phyloP scores from a whole-genome alignment of 2,113 vertebrate genomes.

The Lota lota region DNA sequence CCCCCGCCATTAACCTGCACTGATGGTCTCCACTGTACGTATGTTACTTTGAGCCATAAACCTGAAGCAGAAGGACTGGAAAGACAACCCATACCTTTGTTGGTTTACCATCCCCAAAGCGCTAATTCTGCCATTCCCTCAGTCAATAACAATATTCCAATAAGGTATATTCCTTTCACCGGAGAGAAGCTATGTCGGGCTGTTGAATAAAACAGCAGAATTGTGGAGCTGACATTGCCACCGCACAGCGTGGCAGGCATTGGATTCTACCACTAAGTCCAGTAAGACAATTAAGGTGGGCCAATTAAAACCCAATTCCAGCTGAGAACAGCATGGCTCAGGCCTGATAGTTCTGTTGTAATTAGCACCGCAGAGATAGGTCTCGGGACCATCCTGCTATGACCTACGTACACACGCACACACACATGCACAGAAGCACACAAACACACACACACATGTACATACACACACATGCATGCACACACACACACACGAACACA shows the following conservation, averaged over 20 bases:
- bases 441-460: not conserved
- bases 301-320: slow-evolving; percentile 77
- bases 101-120: no score
- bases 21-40: no score
- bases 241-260: slow-evolving; percentile 41
- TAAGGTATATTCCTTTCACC: no score
- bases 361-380: slow-evolving; percentile 69
- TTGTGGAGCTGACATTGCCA: slow-evolving; percentile 22
- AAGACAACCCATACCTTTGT: no score
- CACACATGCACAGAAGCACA: slow-evolving; percentile 21
- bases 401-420: slow-evolving; percentile 21
- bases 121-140: no score
- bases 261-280: slow-evolving; percentile 57
- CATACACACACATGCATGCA: not conserved
- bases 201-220: not conserved
- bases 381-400: slow-evolving; percentile 44
- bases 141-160: no score
- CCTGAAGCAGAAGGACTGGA: no score
- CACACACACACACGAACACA: slow-evolving; percentile 2
- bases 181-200: no score
- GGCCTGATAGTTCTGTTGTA: slow-evolving; percentile 69
- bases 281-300: slow-evolving; percentile 70
- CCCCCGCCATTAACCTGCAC: no score
- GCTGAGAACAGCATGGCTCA: slow-evolving; percentile 63
- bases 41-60: no score